Conservation (phyloP, 2,797 vertebrate genomes). For the Gymnothorax javanicus region DNA sequence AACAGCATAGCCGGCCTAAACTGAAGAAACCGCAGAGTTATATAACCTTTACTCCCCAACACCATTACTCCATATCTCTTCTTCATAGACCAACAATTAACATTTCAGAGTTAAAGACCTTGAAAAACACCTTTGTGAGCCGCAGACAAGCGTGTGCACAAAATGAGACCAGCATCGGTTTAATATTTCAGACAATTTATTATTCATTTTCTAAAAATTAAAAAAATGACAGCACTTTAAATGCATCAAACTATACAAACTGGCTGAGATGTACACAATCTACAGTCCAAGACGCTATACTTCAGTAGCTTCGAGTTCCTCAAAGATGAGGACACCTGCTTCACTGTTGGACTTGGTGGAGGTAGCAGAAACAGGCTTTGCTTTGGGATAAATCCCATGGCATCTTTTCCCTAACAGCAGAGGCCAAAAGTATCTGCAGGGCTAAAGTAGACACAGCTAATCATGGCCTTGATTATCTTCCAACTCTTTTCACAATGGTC, state of each 20-base stretch:
- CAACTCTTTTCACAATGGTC: neutral
- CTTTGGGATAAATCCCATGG: neutral
- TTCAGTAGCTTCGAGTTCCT: conserved; percentile 25
- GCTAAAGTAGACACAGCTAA: conserved; percentile 11
- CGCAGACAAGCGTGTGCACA: neutral
- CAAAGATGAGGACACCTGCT: neutral
- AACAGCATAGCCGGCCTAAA: neutral
- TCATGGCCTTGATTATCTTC: neutral
- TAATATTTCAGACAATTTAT: conserved; percentile 44
- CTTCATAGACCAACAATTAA: neutral
- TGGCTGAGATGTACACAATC: conserved; percentile 37
- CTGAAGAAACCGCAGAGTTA: neutral
- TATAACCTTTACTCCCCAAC: neutral
- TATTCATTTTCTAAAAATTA: conserved; percentile 34
- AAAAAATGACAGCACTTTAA: conserved; percentile 33
- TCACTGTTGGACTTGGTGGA: conserved; percentile 11
- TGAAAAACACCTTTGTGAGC: neutral
- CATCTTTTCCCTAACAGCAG: neutral
- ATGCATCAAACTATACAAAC: conserved; percentile 33
- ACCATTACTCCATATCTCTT: neutral
- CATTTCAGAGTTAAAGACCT: neutral
- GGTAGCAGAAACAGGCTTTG: neutral
- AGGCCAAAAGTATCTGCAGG: neutral
- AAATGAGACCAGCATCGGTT: neutral
- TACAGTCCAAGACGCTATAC: conserved; percentile 23